Evolutionary conservation across 1,140 invertebrate species (phyloP), one percentile per base, ranked within the genome.

Genomic region (Radopholus similis): DNA sequence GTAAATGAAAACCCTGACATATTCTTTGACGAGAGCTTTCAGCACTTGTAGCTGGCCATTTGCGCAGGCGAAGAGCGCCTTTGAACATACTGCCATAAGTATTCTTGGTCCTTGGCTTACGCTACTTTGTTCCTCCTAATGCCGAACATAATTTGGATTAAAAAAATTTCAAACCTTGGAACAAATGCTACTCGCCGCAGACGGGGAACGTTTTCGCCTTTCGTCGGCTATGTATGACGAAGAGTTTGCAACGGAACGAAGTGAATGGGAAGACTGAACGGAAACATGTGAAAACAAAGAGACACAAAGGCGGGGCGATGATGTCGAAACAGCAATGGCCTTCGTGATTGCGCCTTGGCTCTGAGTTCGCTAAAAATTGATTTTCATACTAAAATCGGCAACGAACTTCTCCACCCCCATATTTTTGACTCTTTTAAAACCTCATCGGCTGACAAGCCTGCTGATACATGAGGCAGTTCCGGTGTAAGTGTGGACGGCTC

Each of bases 31-130:
- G 4, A 62, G 21, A 28, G 42, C 30, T 3, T 11, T 30, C 40
- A 62, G 30, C 18, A 42, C 59, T 11, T 47, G 11, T 42, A 62
- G 47, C n/a, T 49, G 59, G 6, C 59, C 59, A n/a, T 49, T 62
- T 30, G 59, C n/a, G 49, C 59, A 62, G 18, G 40, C 40, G 30
- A 26, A 62, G 21, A 62, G 40, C 40, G 59, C 59, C 21, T 47
- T 62, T 0, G 18, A 35, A 28, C 40, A 62, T 42, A 62, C 18
- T 23, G 59, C 40, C 21, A 62, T 28, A 2, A 2, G 2, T 40
- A 60, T 60, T 44, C 44, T 60, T 26, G 58, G 58, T 21, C n/a
- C 18, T n/a, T 47, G 38, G 9, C 2, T 23, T 6, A 32, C 18
- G 13, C 8, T 1, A 26, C 47, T 47, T 3, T 40, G 9, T 18